phyloP scores from a whole-genome alignment of 1,140 invertebrate species.

The Leptonema lineaticorne region DNA sequence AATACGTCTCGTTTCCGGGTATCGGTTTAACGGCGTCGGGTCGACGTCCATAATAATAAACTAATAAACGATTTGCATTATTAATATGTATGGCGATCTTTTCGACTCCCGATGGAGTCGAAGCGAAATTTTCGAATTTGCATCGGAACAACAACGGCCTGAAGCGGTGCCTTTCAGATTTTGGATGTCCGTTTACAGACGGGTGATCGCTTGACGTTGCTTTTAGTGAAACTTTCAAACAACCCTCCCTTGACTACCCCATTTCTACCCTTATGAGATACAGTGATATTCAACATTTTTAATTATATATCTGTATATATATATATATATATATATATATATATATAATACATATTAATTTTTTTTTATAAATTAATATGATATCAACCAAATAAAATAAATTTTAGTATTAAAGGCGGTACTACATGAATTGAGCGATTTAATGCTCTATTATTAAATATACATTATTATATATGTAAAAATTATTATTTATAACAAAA shows the following conservation, averaged over 20 bases:
- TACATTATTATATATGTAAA: no score
- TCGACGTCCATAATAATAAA: constrained; percentile 1
- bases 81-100: constrained; percentile 1
- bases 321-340: neutral
- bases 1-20: no score
- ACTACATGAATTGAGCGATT: no score
- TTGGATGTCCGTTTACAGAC: constrained; percentile 20
- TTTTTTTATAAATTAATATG: no score
- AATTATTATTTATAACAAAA: no score
- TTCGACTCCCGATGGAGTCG: neutral
- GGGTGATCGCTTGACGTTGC: constrained; percentile 17
- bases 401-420: no score
- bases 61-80: constrained; percentile 22
- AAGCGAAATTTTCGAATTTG: neutral
- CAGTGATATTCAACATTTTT: neutral
- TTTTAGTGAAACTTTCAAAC: constrained; percentile 5
- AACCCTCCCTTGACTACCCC: no score
- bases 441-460: no score
- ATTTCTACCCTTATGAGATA: neutral
- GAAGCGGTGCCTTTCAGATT: constrained; percentile 11
- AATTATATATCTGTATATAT: neutral
- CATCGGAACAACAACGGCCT: neutral
- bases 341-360: no score
- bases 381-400: no score
- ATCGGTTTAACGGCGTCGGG: no score